These are phyloP conservation scores for Proisotoma minuta DNA, from an alignment of 2,888 invertebrate species.

Conservation along the genomic window DNA sequence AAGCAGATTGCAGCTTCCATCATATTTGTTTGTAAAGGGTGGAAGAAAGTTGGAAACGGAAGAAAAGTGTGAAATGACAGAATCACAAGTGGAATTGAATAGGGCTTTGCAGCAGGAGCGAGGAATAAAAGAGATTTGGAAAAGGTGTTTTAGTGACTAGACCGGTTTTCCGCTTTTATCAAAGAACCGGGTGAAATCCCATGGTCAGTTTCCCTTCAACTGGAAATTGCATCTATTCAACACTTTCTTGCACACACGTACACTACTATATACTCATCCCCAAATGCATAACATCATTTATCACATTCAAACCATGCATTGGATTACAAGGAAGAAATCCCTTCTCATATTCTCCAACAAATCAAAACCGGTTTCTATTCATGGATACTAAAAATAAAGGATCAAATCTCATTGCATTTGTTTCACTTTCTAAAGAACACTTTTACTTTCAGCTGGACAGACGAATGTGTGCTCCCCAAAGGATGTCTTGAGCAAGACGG, in stretches of 20 bases:
- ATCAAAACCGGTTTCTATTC: constrained; percentile 10
- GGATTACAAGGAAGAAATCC: too few relatives aligned
- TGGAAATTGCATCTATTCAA: too few relatives aligned
- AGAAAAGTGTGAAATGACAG: constrained; percentile 1
- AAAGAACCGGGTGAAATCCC: constrained; percentile 14
- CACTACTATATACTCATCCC: too few relatives aligned
- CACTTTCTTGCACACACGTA: too few relatives aligned
- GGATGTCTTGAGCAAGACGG: too few relatives aligned
- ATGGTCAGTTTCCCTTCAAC: constrained; percentile 33
- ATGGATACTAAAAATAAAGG: background rate
- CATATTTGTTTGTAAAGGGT: background rate
- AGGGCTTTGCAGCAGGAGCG: constrained; percentile 14
- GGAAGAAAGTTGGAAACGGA: constrained; percentile 12
- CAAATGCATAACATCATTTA: too few relatives aligned
- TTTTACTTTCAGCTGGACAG: constrained; percentile 11
- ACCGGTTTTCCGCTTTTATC: constrained; percentile 33
- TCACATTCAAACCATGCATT: background rate
- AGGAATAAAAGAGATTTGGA: constrained; percentile 12
- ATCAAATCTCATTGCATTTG: background rate
- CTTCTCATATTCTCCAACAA: too few relatives aligned
- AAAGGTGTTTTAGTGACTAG: constrained; percentile 25
- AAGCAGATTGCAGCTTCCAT: background rate
- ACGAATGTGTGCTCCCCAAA: too few relatives aligned
- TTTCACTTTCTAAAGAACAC: background rate
- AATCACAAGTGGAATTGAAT: constrained; percentile 11